Percentiles rank a stretch among this genome's conserved stretches.
phyloP scores from a whole-genome alignment of 2,113 vertebrate species.

The Scopus umbretta region DNA sequence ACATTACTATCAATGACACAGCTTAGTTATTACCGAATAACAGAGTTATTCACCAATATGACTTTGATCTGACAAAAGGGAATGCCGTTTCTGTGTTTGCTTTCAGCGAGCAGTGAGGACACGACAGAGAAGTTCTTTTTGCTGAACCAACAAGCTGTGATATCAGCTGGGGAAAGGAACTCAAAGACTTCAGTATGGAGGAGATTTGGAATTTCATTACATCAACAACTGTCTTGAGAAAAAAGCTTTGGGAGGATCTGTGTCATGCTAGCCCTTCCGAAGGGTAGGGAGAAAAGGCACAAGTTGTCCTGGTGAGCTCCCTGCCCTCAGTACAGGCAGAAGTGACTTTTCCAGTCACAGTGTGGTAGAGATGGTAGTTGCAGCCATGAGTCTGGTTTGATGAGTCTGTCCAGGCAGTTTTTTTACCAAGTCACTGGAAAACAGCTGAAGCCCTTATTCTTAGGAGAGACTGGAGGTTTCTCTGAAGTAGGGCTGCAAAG shows the following conservation, averaged over 20 bases:
- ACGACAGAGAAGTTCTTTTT: neutral
- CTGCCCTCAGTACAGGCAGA: neutral
- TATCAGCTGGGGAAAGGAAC: neutral
- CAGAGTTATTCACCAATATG: neutral
- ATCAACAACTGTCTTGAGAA: neutral
- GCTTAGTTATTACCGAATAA: neutral
- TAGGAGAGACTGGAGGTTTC: neutral
- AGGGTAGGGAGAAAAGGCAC: neutral
- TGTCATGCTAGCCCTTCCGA: neutral
- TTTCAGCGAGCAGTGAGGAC: neutral
- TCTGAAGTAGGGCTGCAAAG: neutral
- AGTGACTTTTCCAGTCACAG: neutral
- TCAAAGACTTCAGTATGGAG: neutral
- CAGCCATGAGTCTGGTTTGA: neutral
- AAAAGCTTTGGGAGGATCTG: neutral
- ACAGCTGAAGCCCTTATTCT: neutral
- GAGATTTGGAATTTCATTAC: neutral
- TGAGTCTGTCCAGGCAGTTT: neutral
- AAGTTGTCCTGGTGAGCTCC: neutral
- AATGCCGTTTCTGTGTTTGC: neutral
- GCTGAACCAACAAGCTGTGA: neutral
- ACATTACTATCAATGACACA: neutral
- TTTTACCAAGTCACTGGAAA: neutral
- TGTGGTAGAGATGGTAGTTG: neutral
- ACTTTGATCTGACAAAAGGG: neutral